A percentile compares a stretch with the other conserved stretches of the same genome.
phyloP scores from a whole-genome alignment of 2,113 vertebrate genomes.

The Morone saxatilis region DNA sequence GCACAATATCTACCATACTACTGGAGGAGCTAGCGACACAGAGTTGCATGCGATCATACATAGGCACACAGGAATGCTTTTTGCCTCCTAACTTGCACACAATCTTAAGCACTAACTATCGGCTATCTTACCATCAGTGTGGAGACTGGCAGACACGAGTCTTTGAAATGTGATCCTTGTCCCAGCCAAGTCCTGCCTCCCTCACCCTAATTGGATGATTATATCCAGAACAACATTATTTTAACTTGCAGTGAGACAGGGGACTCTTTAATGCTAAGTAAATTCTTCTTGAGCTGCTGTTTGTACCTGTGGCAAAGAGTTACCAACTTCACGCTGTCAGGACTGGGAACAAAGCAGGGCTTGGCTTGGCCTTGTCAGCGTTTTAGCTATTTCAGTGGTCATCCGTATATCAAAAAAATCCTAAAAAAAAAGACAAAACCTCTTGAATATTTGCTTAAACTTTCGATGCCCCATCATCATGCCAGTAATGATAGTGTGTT shows the following conservation, averaged over 20 bases:
- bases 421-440: slow-evolving; percentile 81
- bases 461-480: slow-evolving; percentile 82
- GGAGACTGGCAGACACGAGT: slow-evolving; percentile 84
- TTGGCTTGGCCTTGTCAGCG: slow-evolving; percentile 54
- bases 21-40: slow-evolving; percentile 48
- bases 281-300: slow-evolving; percentile 82
- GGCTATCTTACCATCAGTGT: slow-evolving; percentile 87
- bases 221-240: slow-evolving; percentile 90
- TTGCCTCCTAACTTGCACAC: slow-evolving; percentile 47
- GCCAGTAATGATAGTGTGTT: slow-evolving; percentile 79
- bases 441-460: slow-evolving; percentile 83
- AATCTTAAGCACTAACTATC: slow-evolving; percentile 59
- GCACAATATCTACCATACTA: slow-evolving; percentile 58
- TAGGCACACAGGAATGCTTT: slow-evolving; percentile 54
- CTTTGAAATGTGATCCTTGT: slow-evolving; percentile 90
- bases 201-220: slow-evolving; percentile 86
- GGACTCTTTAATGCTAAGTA: slow-evolving; percentile 80
- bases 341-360: slow-evolving; percentile 68
- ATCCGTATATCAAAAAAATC: slow-evolving; percentile 73
- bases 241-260: slow-evolving; percentile 76
- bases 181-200: slow-evolving; percentile 84
- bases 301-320: slow-evolving; percentile 75
- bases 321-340: slow-evolving; percentile 72
- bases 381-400: slow-evolving; percentile 69
- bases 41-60: slow-evolving; percentile 55